A percentile compares a stretch with the other conserved stretches of the same genome.
These are phyloP conservation scores for Lamprotornis superbus DNA, from an alignment of 2,113 vertebrate species.

Conservation along the genomic window DNA sequence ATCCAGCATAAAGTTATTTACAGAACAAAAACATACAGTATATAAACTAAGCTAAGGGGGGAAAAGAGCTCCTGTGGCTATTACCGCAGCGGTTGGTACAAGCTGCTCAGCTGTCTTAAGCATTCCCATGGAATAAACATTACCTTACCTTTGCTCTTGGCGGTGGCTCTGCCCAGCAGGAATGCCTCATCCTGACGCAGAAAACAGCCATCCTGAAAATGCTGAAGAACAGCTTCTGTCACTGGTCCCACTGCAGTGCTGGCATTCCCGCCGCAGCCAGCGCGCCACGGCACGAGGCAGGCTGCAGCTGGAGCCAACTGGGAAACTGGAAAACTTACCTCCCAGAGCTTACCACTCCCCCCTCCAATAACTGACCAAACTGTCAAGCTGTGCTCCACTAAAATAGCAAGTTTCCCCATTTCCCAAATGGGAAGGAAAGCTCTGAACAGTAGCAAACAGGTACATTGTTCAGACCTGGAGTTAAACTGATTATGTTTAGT, in stretches of 20 bases:
- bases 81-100: constrained; percentile 46
- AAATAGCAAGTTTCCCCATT: constrained; percentile 32
- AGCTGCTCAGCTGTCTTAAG: constrained; percentile 72
- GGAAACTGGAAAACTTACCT: constrained; percentile 75
- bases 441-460: constrained; percentile 32
- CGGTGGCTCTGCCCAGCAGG: constrained; percentile 83
- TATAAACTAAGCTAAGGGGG: constrained; percentile 54
- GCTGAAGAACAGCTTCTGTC: constrained; percentile 97
- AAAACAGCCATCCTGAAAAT: constrained; percentile 90
- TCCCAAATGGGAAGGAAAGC: constrained; percentile 50
- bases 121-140: constrained; percentile 84
- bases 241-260: constrained; percentile 87
- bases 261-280: constrained; percentile 64
- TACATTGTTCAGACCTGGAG: constrained; percentile 41
- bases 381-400: constrained; percentile 50
- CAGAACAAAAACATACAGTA: constrained; percentile 20
- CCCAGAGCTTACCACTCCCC: constrained; percentile 65
- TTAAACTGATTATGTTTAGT: background rate
- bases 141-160: constrained; percentile 90
- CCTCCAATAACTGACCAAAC: constrained; percentile 59
- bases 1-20: constrained; percentile 29
- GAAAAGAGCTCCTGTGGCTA: constrained; percentile 45
- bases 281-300: constrained; percentile 47
- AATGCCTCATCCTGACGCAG: constrained; percentile 85
- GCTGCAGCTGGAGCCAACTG: constrained; percentile 72